Base-by-base conservation (phyloP, 2,888 invertebrate species). In the Lumbricus terrestris region DNA sequence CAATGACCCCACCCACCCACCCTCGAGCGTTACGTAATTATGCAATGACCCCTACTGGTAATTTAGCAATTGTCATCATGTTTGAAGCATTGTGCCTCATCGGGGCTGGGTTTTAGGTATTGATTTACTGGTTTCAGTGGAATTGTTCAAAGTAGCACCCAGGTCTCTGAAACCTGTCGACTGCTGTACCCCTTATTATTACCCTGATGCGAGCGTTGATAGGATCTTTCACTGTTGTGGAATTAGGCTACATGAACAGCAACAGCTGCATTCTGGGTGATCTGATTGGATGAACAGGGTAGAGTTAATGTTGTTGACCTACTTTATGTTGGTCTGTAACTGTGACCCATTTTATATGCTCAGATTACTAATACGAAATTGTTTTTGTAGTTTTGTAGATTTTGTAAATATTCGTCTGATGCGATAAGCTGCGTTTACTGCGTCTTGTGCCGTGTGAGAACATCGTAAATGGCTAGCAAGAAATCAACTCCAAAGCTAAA, bases 401-500 rank as follows among this genome's bases (percentile, higher is more conserved):
- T n/a, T 8, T 69, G 69, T n/a, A n/a, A n/a, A 69, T n/a, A n/a
- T 29, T 69, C 8, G 69, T 69, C 69, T 69, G 69, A n/a, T 69
- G 69, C 69, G 13, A n/a, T 69, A 69, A n/a, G 69, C 69, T 69
- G 69, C 69, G 8, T 29, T 47, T 69, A 69, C 69, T n/a, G 69
- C 16, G 69, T 69, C 69, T 8, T 35, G 34, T 85, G 37, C 85
- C 35, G n/a, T 85, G 20, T 23, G 35, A 85, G 35, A 37, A 37
- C 35, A 85, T 34, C 34, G 23, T 18, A 35, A 33, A 85, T 85
- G 85, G 85, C 85, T 85, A 85, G 85, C 37, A 85, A 85, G 85
- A 85, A 85, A 85, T 85, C 85, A 35, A 85, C 85, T 85, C 85
- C 85, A 35, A 85, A 85, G 85, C 35, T 85, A 37, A 85, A 85